Conservation (phyloP, 2,113 vertebrate species). For the Colaptes auratus region DNA sequence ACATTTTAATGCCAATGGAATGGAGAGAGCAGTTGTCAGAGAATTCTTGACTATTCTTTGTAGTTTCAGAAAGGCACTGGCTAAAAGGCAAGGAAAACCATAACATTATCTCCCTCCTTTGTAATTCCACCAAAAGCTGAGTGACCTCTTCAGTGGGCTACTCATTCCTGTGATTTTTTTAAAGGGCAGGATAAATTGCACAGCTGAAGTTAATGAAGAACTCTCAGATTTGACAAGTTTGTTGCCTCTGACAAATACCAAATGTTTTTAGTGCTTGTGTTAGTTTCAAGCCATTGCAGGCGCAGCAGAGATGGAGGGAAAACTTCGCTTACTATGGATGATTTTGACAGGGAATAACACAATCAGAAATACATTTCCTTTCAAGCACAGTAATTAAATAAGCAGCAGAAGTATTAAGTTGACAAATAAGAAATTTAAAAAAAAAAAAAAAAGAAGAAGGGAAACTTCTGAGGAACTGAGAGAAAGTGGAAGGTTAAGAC, state of each 20-base stretch:
- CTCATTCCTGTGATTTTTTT: neutral
- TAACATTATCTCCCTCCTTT: neutral
- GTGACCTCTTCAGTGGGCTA: neutral
- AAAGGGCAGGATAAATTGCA: conserved; percentile 16
- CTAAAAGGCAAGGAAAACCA: neutral
- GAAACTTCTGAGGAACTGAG: conserved; percentile 24
- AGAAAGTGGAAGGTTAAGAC: conserved; percentile 17
- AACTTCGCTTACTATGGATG: conserved; percentile 62
- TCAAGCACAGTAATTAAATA: conserved; percentile 58
- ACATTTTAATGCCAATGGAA: neutral
- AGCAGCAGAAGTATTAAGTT: conserved; percentile 67
- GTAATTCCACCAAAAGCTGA: neutral
- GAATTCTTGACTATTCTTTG: neutral
- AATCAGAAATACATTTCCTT: conserved; percentile 65
- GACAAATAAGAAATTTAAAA: conserved; percentile 53
- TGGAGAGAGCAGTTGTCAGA: neutral
- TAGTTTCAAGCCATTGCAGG: conserved; percentile 73
- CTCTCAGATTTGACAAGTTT: conserved; percentile 62
- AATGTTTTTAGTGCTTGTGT: conserved; percentile 63
- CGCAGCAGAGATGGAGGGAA: conserved; percentile 55
- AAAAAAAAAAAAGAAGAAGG: neutral
- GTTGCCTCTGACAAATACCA: conserved; percentile 70
- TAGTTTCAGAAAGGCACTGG: neutral
- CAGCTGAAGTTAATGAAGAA: conserved; percentile 66
- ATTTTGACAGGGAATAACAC: conserved; percentile 62